phyloP scores from a whole-genome alignment of 2,797 vertebrate genomes.

The Xerus rutilus region DNA sequence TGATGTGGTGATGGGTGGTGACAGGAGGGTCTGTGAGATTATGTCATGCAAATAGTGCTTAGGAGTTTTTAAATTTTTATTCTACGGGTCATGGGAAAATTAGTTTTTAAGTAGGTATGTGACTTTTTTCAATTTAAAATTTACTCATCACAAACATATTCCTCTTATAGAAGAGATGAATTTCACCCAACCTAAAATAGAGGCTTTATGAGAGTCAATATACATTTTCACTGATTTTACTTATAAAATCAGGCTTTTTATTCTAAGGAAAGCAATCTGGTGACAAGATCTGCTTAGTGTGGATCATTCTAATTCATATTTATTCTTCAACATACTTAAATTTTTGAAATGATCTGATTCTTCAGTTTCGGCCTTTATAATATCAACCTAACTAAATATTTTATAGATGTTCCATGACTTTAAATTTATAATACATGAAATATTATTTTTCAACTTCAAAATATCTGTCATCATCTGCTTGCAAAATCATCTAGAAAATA shows the following conservation, averaged over 20 bases:
- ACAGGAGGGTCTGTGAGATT: fast-evolving
- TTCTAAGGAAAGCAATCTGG: neutral
- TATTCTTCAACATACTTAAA: neutral
- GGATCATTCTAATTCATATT: neutral
- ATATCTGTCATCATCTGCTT: neutral
- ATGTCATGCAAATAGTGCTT: fast-evolving
- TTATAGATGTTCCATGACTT: neutral
- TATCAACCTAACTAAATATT: neutral
- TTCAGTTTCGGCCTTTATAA: neutral
- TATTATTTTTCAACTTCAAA: neutral
- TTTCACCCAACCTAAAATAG: neutral
- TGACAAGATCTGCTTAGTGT: neutral
- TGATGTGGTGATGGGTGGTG: fast-evolving
- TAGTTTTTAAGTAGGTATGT: neutral
- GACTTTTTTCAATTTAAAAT: neutral
- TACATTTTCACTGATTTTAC: neutral
- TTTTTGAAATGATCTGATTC: neutral
- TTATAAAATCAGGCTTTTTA: neutral
- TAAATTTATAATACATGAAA: neutral
- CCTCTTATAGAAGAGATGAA: neutral
- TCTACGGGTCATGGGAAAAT: neutral
- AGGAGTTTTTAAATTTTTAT: neutral
- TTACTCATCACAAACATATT: neutral
- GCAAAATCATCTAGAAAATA: neutral
- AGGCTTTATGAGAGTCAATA: neutral